These are phyloP conservation scores for Folsomia manolachei DNA, from an alignment of 2,888 invertebrate genomes.

Conservation along the genomic window DNA sequence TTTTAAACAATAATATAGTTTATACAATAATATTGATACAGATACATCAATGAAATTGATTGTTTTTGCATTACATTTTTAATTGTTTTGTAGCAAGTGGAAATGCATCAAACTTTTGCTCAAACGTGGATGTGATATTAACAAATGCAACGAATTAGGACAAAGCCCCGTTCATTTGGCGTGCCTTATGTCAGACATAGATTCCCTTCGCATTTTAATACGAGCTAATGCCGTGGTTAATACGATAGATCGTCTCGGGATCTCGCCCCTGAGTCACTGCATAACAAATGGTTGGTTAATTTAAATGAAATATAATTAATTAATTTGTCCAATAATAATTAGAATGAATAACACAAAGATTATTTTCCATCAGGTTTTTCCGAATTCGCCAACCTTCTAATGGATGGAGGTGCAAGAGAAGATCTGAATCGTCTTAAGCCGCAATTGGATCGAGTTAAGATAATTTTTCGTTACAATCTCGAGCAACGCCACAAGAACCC, in stretches of 20 bases:
- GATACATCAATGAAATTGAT: no score
- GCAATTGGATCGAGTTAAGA: conserved; percentile 25
- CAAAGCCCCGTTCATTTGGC: conserved; percentile 46
- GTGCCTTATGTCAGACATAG: conserved; percentile 40
- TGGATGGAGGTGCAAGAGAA: conserved; percentile 41
- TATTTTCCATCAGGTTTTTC: conserved; percentile 32
- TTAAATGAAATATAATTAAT: not conserved
- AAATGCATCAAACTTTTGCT: conserved; percentile 44
- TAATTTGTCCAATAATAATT: not conserved
- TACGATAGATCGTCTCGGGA: conserved; percentile 39
- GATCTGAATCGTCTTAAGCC: conserved; percentile 29
- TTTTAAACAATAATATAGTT: no score
- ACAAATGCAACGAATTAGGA: conserved; percentile 40
- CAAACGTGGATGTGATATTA: conserved; percentile 42
- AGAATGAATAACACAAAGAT: not conserved
- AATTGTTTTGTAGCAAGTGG: conserved; percentile 38
- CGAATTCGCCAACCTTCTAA: conserved; percentile 36
- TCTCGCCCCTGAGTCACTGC: conserved; percentile 38
- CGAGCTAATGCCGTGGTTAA: conserved; percentile 42
- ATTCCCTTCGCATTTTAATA: conserved; percentile 41
- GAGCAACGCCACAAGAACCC: conserved; percentile 32
- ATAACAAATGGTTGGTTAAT: conserved; percentile 34
- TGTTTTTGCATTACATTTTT: not conserved
- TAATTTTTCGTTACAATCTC: conserved; percentile 28
- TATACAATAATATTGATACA: not conserved